phyloP scores from a whole-genome alignment of 2,113 vertebrate genomes.

The Ochotona princeps region DNA sequence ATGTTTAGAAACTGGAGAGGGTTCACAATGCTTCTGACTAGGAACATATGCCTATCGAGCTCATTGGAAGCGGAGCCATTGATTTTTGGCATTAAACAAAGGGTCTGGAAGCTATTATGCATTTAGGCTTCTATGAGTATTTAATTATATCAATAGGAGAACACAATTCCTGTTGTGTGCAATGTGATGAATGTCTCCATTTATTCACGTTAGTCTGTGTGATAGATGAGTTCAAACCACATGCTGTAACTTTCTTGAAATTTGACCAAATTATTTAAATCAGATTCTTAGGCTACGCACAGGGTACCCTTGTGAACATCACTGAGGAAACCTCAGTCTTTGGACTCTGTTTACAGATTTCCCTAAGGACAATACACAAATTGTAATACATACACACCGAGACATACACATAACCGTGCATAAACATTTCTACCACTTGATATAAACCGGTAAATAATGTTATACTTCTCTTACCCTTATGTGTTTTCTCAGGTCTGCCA shows the following conservation, averaged over 20 bases:
- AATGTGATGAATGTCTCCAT: constrained; percentile 89
- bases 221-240: constrained; percentile 87
- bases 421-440: constrained; percentile 32
- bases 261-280: constrained; percentile 83
- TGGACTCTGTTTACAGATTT: constrained; percentile 65
- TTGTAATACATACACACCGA: not conserved
- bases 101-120: constrained; percentile 89
- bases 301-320: constrained; percentile 69
- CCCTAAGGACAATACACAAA: constrained; percentile 56
- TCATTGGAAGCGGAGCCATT: constrained; percentile 83
- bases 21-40: constrained; percentile 89
- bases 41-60: constrained; percentile 88
- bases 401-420: not conserved
- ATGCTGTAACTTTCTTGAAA: constrained; percentile 84
- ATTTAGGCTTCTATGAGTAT: constrained; percentile 88
- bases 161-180: constrained; percentile 89
- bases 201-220: constrained; percentile 86
- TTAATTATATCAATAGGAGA: constrained; percentile 91
- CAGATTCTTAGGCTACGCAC: constrained; percentile 80
- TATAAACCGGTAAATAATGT: constrained; percentile 37
- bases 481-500: not conserved
- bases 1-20: constrained; percentile 91
- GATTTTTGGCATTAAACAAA: constrained; percentile 90
- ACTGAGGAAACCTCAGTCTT: constrained; percentile 48
- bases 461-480: not conserved